Evolutionary conservation across 1,140 invertebrate species (phyloP), one percentile per base, ranked within the genome.

Genomic region (Teleopsis dalmanni): DNA sequence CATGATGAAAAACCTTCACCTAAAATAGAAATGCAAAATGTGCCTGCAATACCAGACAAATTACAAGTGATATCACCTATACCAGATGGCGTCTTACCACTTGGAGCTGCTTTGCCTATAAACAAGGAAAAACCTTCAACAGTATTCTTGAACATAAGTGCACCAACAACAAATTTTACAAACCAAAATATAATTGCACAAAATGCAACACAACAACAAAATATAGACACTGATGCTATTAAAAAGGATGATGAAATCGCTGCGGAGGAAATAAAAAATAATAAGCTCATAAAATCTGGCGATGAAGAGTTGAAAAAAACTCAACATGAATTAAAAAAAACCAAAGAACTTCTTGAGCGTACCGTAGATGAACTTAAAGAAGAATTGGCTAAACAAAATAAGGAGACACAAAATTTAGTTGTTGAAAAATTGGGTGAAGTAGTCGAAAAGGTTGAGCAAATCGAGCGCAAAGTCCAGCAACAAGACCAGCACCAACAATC

Each of bases 241-340:
- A 75, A 77, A 38, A 77, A 77, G 51, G 77, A 79, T 46, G 74
- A 78, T 31, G 71, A 75, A 41, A 74, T 78, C 54, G 64, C 72
- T 10, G 70, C 75, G 21, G 70, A 74, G 35, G 72, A 72, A 50
- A 26, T 34, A 5, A 56, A 60, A 33, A 57, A 68, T 40, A 47
- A 62, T 19, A 59, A 65, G 48, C 73, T 74, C 25, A 54, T 62
- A 22, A 65, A 73, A 52, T 64, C 72, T 23, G 60, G 69, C 46
- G 64, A 67, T 7, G 71, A 75, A 16, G 60, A 75, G 44, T 66
- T 73, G 21, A 50, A 55, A 0, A 55, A 65, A 51, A 61, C 71
- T 42, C 57, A 79, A 19, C 71, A 76, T 37, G 76, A 79, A 57
- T 63, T 82, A 9, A 74, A 80, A 51, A 64, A 76, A 52, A 71